Evolutionary conservation across 1,140 invertebrate species (phyloP), one percentile per base, ranked within the genome.

Genomic region (Eumaeus atala): DNA sequence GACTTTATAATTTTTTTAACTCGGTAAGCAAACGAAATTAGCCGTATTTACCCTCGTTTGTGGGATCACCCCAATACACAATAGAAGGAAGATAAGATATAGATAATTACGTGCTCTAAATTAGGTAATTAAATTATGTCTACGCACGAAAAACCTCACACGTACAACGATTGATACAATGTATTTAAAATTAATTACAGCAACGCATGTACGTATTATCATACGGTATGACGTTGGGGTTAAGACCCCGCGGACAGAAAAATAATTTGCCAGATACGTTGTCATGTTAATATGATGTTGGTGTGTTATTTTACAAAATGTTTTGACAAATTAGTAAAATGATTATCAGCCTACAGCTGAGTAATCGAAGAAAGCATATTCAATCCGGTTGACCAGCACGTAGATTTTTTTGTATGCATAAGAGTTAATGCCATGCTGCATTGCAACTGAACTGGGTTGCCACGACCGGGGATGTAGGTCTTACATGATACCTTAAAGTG

Each of bases 211-310:
- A 61, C 65, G 65, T 59, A 54, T 44, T 51, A 53, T 72, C 74
- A 77, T 79, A 70, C 42, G 50, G 52, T 50, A 64, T 70, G 60
- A 66, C 36, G 54, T 51, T 44, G 52, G 58, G 80, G 77, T 81
- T 76, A 74, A 54, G 61, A 54, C 57, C 62, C 14, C 62, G 69
- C 58, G 64, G 74, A 83, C 77, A 81, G 77, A 84, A 84, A 84
- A 81, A 84, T 81, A 84, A 84, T 84, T 84, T 81, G 80, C 76
- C 60, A 48, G 79, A 83, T 83, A 44, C 40, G 21, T 28, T 28
- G 21, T 28, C 21, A 6, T 6, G 21, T 6, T 28, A 28, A 28
- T 28, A 28, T 28, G 21, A 28, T 28, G 21, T 28, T 28, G 21
- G 21, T 28, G 6, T 28, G 21, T 28, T 28, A 28, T 28, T 28